Evolutionary conservation across 1,140 invertebrate genomes (phyloP), one percentile per base, ranked within the genome.

Genomic region (Nephila pilipes): DNA sequence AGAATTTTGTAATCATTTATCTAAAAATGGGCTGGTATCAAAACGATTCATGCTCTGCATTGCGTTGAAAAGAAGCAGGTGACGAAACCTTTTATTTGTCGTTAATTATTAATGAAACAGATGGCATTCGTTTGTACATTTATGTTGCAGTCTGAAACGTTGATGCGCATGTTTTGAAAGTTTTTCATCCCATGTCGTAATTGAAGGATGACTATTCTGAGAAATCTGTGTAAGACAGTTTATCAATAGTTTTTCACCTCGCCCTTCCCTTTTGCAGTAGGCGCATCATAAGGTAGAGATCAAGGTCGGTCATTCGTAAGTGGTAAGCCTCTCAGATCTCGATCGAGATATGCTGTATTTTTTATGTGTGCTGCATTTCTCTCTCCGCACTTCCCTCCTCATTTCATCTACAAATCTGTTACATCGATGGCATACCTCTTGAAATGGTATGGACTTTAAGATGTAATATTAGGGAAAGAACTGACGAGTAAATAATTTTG

Each of bases 211-310:
- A 32, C 29, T 75, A 5, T 32, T 75, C 32, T 2, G 5, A 6
- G 12, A 5, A 32, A 18, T 75, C 69, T 36, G 69, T 36, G 69
- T 0, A 6, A 65, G 63, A 65, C 63, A 10, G 2, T 32, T 75
- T 75, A 75, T 75, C 69, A 75, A 29, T 75, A 75, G 29, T 75
- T 36, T 75, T 75, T 75, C 29, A 32, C 14, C 32, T 75, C 69
- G 69, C 32, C 58, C 58, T 60, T 60, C 16, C 58, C 58, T 32
- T 5, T 36, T 65, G 1, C 32, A 75, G 69, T 75, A 32, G 69
- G 69, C 29, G 69, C 69, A 36, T 36, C 63, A 18, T 2, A 20
- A 46, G 46, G 12, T 75, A 18, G 14, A 60, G 69, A 32, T 75
- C 69, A 75, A 75, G 69, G 69, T 32, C 69, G 69, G 69, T 75